Conservation (phyloP, 2,888 invertebrate species). For the Dynastes maya region DNA sequence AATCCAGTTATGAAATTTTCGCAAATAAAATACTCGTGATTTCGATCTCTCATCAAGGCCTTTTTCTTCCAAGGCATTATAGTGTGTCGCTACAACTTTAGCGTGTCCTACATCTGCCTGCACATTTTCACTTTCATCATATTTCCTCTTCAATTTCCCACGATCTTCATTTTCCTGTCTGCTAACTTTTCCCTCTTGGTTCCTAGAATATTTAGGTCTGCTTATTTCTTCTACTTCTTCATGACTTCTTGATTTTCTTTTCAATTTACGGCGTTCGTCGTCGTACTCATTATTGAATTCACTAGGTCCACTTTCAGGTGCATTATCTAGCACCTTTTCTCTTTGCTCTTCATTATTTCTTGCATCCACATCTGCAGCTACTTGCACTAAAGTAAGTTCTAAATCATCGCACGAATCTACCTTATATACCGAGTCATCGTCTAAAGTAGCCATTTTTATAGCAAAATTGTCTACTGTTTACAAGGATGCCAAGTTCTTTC, state of each 20-base stretch:
- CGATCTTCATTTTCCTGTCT: constrained; percentile 2
- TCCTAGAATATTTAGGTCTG: not conserved
- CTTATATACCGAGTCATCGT: constrained; percentile 29
- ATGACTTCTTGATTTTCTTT: constrained; percentile 2
- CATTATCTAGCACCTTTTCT: constrained; percentile 51
- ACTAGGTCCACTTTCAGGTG: constrained; percentile 51
- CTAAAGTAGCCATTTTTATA: constrained; percentile 46
- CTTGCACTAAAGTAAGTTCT: constrained; percentile 66
- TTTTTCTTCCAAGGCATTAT: constrained; percentile 90
- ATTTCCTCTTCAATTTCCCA: not conserved
- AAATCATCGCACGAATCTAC: constrained; percentile 64
- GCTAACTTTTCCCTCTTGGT: not conserved
- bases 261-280: constrained; percentile 1
- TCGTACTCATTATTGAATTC: not conserved
- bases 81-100: constrained; percentile 90
- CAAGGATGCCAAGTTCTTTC: not conserved
- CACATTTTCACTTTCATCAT: constrained; percentile 13
- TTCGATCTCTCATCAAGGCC: constrained; percentile 86
- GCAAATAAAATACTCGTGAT: constrained; percentile 92
- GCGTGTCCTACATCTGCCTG: constrained; percentile 68
- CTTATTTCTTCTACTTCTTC: not conserved
- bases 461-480: not conserved
- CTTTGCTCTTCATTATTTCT: constrained; percentile 57
- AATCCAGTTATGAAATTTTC: constrained; percentile 99
- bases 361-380: constrained; percentile 67